Evolutionary conservation across 2,888 invertebrate genomes (phyloP).

Genomic region (Drosophila pseudotalamancana): DNA sequence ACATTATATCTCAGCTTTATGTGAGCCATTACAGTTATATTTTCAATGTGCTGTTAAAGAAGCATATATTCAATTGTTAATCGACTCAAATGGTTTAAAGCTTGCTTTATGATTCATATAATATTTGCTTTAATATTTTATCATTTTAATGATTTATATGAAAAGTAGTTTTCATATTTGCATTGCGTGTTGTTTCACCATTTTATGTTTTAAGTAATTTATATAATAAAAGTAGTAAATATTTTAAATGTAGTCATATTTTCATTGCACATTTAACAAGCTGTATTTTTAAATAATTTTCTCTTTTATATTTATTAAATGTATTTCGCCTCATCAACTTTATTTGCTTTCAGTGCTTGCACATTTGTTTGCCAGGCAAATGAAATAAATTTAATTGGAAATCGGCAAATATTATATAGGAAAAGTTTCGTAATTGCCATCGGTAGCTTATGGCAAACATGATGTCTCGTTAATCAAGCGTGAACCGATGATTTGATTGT

Average conservation of each 20-base stretch:
- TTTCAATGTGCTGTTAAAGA: not conserved
- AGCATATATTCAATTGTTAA: not conserved
- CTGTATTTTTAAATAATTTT: not conserved
- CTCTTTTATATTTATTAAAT: conserved; percentile 2
- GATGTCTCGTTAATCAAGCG: conserved; percentile 69
- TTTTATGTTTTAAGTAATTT: no score
- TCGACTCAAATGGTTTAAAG: not conserved
- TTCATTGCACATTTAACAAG: not conserved
- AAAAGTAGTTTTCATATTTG: not conserved
- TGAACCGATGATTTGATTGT: conserved; percentile 71
- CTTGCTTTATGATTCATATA: not conserved
- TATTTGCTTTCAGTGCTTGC: conserved; percentile 22
- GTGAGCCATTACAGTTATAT: no score
- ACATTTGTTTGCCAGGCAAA: not conserved
- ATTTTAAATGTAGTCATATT: no score
- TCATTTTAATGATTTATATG: not conserved
- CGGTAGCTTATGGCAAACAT: conserved; percentile 44
- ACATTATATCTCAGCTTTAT: not conserved
- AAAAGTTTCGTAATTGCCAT: conserved; percentile 46
- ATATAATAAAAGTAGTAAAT: no score
- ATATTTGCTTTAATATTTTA: not conserved
- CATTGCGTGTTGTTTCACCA: no score
- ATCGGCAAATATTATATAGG: conserved; percentile 21
- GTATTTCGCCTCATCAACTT: conserved; percentile 16
- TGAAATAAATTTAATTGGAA: conserved; percentile 15